phyloP scores from a whole-genome alignment of 2,113 vertebrate genomes.

The Daubentonia madagascariensis region DNA sequence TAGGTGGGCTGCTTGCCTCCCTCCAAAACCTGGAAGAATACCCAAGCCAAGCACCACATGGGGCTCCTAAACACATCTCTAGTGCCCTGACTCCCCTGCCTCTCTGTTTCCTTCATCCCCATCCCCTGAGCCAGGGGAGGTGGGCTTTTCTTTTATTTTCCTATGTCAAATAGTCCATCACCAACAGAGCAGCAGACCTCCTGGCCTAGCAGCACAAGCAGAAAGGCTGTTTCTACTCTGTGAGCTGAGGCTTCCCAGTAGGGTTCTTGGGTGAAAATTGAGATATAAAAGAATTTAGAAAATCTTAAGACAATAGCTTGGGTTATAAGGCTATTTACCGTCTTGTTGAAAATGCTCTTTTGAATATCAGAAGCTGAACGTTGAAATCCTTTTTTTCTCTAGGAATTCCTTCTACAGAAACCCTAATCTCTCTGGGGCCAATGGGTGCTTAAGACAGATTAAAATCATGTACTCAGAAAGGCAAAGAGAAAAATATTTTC shows the following conservation, averaged over 20 bases:
- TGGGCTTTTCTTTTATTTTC: not conserved
- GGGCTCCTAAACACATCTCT: not conserved
- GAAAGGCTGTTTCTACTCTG: not conserved
- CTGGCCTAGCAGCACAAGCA: not conserved
- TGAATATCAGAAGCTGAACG: not conserved
- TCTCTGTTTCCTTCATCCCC: not conserved
- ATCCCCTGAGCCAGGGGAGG: no score
- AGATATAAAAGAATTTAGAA: not conserved
- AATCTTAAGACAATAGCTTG: not conserved
- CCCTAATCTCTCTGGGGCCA: not conserved
- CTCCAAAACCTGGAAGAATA: not conserved
- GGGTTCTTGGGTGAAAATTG: not conserved
- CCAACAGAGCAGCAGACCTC: not conserved
- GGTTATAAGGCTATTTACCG: not conserved
- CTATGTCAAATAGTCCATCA: no score
- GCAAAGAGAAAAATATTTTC: not conserved
- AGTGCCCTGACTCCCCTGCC: rapidly evolving
- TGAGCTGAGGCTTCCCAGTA: not conserved
- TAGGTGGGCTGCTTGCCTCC: not conserved
- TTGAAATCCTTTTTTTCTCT: not conserved
- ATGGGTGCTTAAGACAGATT: not conserved
- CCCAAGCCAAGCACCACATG: rapidly evolving
- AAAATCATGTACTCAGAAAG: not conserved
- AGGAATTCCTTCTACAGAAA: not conserved
- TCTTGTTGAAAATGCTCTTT: conserved; percentile 11